These are phyloP conservation scores for Montipora capricornis DNA, from an alignment of 64 coral and sea anemone genomes.

Conservation along the genomic window DNA sequence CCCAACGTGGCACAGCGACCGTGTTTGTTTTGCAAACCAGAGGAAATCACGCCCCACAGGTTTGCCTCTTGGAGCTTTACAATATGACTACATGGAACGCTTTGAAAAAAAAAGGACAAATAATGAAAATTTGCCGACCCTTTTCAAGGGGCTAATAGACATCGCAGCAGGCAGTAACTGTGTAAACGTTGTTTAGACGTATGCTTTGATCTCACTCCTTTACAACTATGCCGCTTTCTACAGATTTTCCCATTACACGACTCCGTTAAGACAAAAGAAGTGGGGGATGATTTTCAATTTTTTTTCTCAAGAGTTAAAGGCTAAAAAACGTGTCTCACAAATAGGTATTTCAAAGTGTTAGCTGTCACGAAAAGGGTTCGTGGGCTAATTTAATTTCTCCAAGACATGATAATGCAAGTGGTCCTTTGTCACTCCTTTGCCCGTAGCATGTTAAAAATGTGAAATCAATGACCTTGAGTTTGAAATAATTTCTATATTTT, in stretches of 20 bases:
- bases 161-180: conserved; percentile 25
- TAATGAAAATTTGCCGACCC: conserved; percentile 22
- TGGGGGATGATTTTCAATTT: conserved; percentile 23
- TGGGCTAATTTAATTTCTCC: background rate
- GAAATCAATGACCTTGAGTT: background rate
- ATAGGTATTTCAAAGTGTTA: background rate
- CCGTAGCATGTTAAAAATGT: no score
- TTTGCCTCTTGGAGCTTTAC: background rate
- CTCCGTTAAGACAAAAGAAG: conserved; percentile 21
- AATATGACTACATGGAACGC: conserved; percentile 4
- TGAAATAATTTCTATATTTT: background rate
- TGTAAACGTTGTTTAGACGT: conserved; percentile 45
- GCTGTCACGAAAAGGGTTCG: background rate
- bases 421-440: no score
- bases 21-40: background rate
- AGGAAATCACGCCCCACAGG: background rate
- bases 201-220: background rate
- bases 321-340: background rate
- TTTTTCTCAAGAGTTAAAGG: background rate
- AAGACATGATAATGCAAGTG: background rate
- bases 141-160: conserved; percentile 44
- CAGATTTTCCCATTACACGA: conserved; percentile 20
- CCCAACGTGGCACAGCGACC: background rate
- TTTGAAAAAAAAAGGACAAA: conserved; percentile 1
- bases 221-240: conserved; percentile 17